Evolutionary conservation across 2,797 vertebrate genomes (phyloP).

Genomic region (Knipowitschia caucasica): DNA sequence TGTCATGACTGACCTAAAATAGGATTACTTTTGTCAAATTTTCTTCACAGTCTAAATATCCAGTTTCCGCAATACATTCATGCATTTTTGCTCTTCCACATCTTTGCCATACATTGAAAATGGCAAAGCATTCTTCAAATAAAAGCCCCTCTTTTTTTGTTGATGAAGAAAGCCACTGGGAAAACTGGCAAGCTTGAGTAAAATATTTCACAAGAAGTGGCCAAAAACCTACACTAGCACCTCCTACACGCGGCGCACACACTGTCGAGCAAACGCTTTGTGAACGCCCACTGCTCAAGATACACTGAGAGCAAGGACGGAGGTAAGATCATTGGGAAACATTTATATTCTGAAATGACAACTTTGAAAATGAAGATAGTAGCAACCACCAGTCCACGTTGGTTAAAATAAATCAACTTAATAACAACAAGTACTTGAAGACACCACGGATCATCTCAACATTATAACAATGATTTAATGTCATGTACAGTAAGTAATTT

Average conservation of each 20-base stretch:
- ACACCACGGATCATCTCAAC: too few relatives aligned
- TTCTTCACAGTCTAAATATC: too few relatives aligned
- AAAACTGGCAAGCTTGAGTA: not conserved
- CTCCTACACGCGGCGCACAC: not conserved
- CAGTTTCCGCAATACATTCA: too few relatives aligned
- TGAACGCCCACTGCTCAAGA: slow-evolving; percentile 3
- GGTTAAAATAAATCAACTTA: not conserved
- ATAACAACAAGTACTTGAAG: too few relatives aligned
- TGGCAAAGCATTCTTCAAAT: too few relatives aligned
- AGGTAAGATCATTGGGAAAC: not conserved
- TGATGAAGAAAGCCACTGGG: not conserved
- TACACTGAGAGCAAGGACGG: slow-evolving; percentile 9
- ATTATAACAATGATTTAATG: too few relatives aligned
- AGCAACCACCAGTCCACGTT: not conserved
- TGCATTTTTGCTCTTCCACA: too few relatives aligned
- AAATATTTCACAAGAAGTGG: not conserved
- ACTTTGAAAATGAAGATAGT: not conserved
- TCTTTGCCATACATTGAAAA: not conserved
- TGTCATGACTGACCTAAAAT: too few relatives aligned
- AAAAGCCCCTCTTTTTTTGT: not conserved
- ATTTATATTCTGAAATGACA: not conserved
- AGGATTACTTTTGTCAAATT: too few relatives aligned
- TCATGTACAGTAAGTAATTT: too few relatives aligned
- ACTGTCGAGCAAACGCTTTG: not conserved
- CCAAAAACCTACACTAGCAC: not conserved